A percentile compares a stretch with the other conserved stretches of the same genome.
These are phyloP conservation scores for Agrochola lychnidis DNA, from an alignment of 2,888 invertebrate genomes.

Conservation along the genomic window DNA sequence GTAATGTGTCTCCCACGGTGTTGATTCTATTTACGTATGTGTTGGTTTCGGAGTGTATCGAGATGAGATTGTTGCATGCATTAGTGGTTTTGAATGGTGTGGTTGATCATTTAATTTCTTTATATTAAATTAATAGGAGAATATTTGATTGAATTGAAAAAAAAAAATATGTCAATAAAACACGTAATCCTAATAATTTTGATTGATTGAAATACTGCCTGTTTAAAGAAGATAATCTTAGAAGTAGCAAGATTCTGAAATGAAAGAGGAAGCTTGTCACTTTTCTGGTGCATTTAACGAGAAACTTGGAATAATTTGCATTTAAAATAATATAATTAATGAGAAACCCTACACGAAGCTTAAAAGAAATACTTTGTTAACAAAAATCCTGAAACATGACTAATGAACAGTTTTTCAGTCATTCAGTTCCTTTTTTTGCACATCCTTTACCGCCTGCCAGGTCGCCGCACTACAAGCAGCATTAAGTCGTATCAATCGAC, in stretches of 20 bases:
- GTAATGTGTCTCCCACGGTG: conserved; percentile 80
- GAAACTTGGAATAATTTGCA: not conserved
- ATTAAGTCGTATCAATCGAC: conserved; percentile 69
- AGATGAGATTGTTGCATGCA: conserved; percentile 48
- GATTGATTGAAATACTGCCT: not conserved
- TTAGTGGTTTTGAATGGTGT: conserved; percentile 36
- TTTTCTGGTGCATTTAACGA: not conserved
- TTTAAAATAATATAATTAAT: not conserved
- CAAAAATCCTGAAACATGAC: not conserved
- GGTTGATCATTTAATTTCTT: not conserved
- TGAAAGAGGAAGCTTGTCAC: not conserved
- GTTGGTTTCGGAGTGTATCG: conserved; percentile 63
- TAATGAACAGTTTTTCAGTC: conserved; percentile 15
- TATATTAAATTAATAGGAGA: not conserved
- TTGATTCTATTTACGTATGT: conserved; percentile 77
- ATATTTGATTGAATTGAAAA: not conserved
- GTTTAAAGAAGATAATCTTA: not conserved
- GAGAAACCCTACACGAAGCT: not conserved
- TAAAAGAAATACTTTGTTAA: not conserved
- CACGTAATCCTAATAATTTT: not conserved
- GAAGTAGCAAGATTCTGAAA: not conserved
- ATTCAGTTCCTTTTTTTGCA: conserved; percentile 6
- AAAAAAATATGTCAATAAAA: not conserved
- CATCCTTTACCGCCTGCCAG: conserved; percentile 28
- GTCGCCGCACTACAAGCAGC: conserved; percentile 44